These are phyloP conservation scores for Caranx melampygus DNA, from an alignment of 2,113 vertebrate genomes.

Conservation along the genomic window DNA sequence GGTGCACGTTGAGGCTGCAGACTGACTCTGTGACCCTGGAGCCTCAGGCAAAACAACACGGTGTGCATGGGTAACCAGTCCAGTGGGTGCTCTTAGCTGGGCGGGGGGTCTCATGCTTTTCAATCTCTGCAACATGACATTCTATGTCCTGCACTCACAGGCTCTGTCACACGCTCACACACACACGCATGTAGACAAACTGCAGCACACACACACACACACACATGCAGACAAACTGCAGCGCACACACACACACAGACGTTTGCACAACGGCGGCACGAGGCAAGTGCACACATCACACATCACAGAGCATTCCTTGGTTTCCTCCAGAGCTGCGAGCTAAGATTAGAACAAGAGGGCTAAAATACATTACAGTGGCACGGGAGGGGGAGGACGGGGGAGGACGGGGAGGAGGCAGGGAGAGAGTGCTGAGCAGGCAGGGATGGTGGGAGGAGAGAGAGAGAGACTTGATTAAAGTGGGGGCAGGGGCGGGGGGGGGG, in stretches of 20 bases:
- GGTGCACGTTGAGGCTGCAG: not conserved
- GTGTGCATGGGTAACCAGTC: constrained; percentile 10
- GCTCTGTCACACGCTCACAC: not conserved
- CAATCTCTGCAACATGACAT: not conserved
- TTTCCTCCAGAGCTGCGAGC: constrained; percentile 54
- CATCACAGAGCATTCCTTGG: constrained; percentile 52
- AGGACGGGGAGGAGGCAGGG: not conserved
- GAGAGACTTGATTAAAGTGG: constrained; percentile 44
- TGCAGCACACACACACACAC: not conserved
- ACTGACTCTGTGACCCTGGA: constrained; percentile 12
- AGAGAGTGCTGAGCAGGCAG: constrained; percentile 56
- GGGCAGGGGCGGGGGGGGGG: constrained; percentile 11
- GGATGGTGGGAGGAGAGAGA: constrained; percentile 12
- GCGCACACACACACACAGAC: constrained; percentile 3
- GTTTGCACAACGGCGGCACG: constrained; percentile 6
- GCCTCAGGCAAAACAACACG: not conserved
- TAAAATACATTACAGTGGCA: constrained; percentile 74
- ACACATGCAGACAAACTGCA: constrained; percentile 5
- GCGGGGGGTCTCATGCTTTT: not conserved
- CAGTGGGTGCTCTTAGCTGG: not conserved
- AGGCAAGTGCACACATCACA: constrained; percentile 52
- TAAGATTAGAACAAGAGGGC: constrained; percentile 76
- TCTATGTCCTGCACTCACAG: not conserved
- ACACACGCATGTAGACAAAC: not conserved
- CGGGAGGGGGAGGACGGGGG: not conserved